Percentiles rank a stretch among this genome's conserved stretches.
phyloP scores from a whole-genome alignment of 2,797 vertebrate genomes.

The Lacerta agilis region DNA sequence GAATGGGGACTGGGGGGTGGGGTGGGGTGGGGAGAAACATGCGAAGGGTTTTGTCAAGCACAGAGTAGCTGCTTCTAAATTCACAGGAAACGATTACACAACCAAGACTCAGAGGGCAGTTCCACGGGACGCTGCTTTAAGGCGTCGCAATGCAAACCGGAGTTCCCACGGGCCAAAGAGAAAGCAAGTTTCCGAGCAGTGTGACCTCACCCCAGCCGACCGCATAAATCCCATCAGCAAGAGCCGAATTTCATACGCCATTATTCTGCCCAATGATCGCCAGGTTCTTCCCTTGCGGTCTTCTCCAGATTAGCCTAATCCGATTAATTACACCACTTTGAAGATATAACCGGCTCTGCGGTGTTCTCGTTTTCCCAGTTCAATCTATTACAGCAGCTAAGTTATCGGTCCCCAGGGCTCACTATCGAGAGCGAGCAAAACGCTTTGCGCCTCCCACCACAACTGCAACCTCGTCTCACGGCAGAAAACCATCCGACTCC shows the following conservation, averaged over 20 bases:
- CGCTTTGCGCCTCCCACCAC: not conserved
- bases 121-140: not conserved
- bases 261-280: slow-evolving; percentile 14
- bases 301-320: slow-evolving; percentile 27
- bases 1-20: not conserved
- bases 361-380: slow-evolving; percentile 12
- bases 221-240: not conserved
- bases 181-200: not conserved
- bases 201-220: not conserved
- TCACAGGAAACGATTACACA: not conserved
- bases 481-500: not conserved
- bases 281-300: slow-evolving; percentile 6
- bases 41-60: not conserved
- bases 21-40: not conserved
- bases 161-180: not conserved
- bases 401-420: not conserved
- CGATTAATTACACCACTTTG: slow-evolving; percentile 26
- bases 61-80: not conserved
- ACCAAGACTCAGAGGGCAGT: not conserved
- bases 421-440: not conserved
- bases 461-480: not conserved
- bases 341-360: not conserved
- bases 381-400: slow-evolving; percentile 16
- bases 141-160: not conserved
- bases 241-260: slow-evolving; percentile 10